A percentile compares a stretch with the other conserved stretches of the same genome.
These are phyloP conservation scores for Stegana nigrithorax DNA, from an alignment of 2,888 invertebrate genomes.

Conservation along the genomic window DNA sequence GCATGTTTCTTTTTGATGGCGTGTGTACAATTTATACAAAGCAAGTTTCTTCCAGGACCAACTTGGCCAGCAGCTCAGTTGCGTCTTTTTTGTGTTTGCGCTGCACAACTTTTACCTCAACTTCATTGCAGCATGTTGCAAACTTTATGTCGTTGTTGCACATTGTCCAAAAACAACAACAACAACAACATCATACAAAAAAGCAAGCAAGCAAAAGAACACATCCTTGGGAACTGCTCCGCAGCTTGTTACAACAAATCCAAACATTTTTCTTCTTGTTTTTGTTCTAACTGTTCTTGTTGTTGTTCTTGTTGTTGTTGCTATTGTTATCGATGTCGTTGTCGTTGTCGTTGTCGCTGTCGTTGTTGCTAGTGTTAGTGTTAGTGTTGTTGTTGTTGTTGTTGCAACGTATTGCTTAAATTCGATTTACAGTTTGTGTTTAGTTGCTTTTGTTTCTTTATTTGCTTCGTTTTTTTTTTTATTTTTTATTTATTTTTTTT, in stretches of 20 bases:
- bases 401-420: constrained; percentile 34
- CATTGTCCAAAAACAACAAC: background rate
- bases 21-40: too few species aligned
- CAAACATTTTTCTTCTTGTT: constrained; percentile 9
- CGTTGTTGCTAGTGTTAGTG: constrained; percentile 20
- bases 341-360: constrained; percentile 11
- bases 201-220: background rate
- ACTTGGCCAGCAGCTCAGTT: too few species aligned
- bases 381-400: constrained; percentile 18
- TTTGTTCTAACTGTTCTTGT: background rate
- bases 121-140: constrained; percentile 25
- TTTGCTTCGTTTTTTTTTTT: constrained; percentile 19
- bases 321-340: constrained; percentile 20
- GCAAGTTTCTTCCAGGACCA: too few species aligned
- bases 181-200: background rate
- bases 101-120: constrained; percentile 3
- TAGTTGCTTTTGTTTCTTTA: constrained; percentile 17
- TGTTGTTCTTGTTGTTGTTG: constrained; percentile 5
- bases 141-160: constrained; percentile 16
- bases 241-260: constrained; percentile 7
- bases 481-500: constrained; percentile 33
- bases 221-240: background rate
- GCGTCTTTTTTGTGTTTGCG: too few species aligned
- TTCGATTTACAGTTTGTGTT: constrained; percentile 37
- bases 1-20: background rate